phyloP scores from a whole-genome alignment of 2,888 invertebrate species.

The Leucozona laternaria region DNA sequence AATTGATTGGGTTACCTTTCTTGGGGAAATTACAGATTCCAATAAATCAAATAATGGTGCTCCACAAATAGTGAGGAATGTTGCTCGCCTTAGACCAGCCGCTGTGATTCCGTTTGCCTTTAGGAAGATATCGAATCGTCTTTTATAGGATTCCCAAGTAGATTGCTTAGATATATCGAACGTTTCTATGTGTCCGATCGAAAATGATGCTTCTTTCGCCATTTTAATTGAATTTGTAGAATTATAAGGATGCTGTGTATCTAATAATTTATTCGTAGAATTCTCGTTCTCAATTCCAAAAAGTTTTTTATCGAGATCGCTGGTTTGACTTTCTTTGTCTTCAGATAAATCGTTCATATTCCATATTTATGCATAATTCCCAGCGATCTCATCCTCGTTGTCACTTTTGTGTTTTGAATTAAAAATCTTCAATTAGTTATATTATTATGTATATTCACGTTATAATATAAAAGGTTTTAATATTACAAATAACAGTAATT shows the following conservation, averaged over 20 bases:
- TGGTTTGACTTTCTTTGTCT: not conserved
- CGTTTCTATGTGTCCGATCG: not conserved
- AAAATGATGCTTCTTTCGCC: not conserved
- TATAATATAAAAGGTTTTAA: too few species aligned
- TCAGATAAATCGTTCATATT: not conserved
- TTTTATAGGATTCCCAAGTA: slow-evolving; percentile 12
- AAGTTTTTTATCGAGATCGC: not conserved
- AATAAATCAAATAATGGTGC: slow-evolving; percentile 12
- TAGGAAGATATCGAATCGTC: not conserved
- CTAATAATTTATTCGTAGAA: not conserved
- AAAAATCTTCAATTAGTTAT: not conserved
- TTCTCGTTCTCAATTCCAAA: not conserved
- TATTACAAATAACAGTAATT: too few species aligned
- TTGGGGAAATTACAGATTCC: slow-evolving; percentile 1
- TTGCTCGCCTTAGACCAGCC: slow-evolving; percentile 20
- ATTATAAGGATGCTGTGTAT: too few species aligned
- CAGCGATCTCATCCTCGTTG: not conserved
- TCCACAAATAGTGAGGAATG: slow-evolving; percentile 31
- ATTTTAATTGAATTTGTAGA: not conserved
- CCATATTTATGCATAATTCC: not conserved
- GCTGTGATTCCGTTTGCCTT: slow-evolving; percentile 30
- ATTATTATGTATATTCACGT: too few species aligned
- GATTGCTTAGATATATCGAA: not conserved
- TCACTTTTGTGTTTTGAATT: not conserved
- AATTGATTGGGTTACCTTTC: slow-evolving; percentile 7